A percentile compares a stretch with the other conserved stretches of the same genome.
These are phyloP conservation scores for Ctenopoma kingsleyae DNA, from an alignment of 2,797 vertebrate species.

Conservation along the genomic window DNA sequence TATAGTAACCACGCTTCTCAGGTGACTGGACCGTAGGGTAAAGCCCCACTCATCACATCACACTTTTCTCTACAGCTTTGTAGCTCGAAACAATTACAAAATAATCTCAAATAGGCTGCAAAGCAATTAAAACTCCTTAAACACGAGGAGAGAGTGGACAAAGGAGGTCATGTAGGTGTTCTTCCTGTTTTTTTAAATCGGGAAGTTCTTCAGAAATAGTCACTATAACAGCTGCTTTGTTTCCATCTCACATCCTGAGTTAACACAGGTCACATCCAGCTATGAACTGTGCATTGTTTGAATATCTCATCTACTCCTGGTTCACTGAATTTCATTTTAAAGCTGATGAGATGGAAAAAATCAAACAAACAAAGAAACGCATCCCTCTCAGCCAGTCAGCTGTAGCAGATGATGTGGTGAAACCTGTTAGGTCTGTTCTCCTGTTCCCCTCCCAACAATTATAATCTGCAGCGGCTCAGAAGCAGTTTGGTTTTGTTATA, in stretches of 20 bases:
- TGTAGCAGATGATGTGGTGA: constrained; percentile 41
- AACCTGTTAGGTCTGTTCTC: constrained; percentile 67
- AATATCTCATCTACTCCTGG: background rate
- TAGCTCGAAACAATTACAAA: constrained; percentile 20
- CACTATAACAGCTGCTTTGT: constrained; percentile 42
- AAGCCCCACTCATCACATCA: constrained; percentile 68
- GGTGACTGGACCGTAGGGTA: constrained; percentile 65
- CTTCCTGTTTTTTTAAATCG: constrained; percentile 58
- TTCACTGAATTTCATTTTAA: constrained; percentile 10
- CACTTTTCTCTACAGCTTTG: constrained; percentile 51
- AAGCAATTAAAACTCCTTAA: constrained; percentile 24
- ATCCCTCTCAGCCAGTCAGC: constrained; percentile 27
- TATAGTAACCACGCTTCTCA: constrained; percentile 66
- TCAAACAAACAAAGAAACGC: background rate
- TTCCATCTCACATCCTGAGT: constrained; percentile 58
- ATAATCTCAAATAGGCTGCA: constrained; percentile 29
- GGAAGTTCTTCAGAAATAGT: constrained; percentile 68
- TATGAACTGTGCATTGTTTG: constrained; percentile 15
- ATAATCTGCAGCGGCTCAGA: constrained; percentile 15
- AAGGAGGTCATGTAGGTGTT: constrained; percentile 55
- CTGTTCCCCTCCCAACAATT: constrained; percentile 36
- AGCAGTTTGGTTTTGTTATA: constrained; percentile 23
- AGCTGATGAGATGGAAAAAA: constrained; percentile 26
- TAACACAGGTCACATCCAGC: constrained; percentile 26
- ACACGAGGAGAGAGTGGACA: constrained; percentile 6